Evolutionary conservation across 2,113 vertebrate genomes (phyloP).

Genomic region (Megaceryle torquata): DNA sequence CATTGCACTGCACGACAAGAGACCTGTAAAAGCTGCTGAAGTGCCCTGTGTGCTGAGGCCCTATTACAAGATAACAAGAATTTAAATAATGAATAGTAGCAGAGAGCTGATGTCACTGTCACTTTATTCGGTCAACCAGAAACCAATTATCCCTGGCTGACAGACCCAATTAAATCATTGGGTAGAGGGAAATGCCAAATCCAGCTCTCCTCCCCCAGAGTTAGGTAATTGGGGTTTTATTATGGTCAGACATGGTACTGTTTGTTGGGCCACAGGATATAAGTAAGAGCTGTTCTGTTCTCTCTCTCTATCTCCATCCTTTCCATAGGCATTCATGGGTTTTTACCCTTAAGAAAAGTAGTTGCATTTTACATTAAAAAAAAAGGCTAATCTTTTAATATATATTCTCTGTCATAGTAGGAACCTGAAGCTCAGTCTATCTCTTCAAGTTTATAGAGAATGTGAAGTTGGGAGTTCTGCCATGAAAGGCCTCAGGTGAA

Average conservation of each 20-base stretch:
- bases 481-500: neutral
- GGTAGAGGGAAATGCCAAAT: constrained; percentile 3
- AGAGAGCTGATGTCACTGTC: constrained; percentile 58
- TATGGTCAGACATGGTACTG: neutral
- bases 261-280: neutral
- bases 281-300: neutral
- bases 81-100: constrained; percentile 44
- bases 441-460: neutral
- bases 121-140: constrained; percentile 50
- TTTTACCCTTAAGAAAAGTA: neutral
- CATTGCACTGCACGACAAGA: neutral
- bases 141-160: constrained; percentile 57
- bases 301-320: neutral
- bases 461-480: neutral
- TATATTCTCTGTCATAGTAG: neutral
- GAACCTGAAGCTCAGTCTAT: neutral
- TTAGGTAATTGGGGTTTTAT: constrained; percentile 13
- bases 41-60: neutral
- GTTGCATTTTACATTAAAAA: neutral
- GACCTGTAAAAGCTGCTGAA: neutral
- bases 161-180: constrained; percentile 25
- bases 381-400: neutral
- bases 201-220: neutral
- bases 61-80: neutral
- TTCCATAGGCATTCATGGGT: neutral